A percentile compares a stretch with the other conserved stretches of the same genome.
phyloP scores from a whole-genome alignment of 2,797 vertebrate genomes.

The Vipera ursinii region DNA sequence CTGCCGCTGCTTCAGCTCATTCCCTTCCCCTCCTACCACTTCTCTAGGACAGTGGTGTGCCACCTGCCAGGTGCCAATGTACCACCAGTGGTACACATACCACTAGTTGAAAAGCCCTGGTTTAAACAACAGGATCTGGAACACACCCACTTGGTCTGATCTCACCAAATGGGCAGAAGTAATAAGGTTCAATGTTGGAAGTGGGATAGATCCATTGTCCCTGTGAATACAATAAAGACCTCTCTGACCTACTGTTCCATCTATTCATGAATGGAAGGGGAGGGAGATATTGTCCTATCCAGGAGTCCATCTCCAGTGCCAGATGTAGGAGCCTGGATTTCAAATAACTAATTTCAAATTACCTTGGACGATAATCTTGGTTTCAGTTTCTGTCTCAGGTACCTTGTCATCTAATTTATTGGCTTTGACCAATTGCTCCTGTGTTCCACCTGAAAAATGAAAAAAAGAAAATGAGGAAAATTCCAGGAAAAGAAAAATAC shows the following conservation, averaged over 20 bases:
- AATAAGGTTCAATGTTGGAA: not conserved
- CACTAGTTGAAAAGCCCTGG: no score
- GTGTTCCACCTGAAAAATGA: constrained; percentile 65
- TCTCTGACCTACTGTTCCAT: not conserved
- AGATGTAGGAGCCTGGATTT: not conserved
- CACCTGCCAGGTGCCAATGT: no score
- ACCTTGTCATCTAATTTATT: constrained; percentile 76
- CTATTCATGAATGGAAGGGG: not conserved
- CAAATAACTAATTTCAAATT: constrained; percentile 16
- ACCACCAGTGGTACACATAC: no score
- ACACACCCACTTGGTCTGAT: not conserved
- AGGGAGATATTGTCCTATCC: not conserved
- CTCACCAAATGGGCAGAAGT: not conserved
- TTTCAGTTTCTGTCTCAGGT: constrained; percentile 80
- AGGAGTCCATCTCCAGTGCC: not conserved
- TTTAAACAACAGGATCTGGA: not conserved
- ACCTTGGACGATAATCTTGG: constrained; percentile 84
- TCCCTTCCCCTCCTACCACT: no score
- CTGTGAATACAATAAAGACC: not conserved
- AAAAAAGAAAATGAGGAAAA: constrained; percentile 1
- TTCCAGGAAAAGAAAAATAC: not conserved
- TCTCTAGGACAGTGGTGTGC: no score
- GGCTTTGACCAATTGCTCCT: constrained; percentile 65
- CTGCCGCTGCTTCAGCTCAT: no score
- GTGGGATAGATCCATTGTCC: not conserved